Conservation (phyloP, 1,140 invertebrate genomes). For the Triops cancriformis region DNA sequence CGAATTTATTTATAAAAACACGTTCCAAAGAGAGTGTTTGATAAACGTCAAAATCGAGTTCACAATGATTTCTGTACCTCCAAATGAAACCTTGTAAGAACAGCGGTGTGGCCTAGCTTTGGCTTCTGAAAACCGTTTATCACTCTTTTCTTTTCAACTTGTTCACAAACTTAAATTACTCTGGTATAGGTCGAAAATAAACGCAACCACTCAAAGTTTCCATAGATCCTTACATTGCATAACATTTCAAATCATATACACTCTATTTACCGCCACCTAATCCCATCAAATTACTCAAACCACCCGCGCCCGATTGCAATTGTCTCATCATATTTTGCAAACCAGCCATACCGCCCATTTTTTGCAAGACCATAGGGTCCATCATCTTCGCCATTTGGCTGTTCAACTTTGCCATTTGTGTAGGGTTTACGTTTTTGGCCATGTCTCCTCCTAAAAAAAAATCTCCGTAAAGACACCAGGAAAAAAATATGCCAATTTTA, state of each 20-base stretch:
- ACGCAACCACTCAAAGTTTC: neutral
- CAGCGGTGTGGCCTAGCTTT: neutral
- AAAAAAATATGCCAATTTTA: conserved; percentile 31
- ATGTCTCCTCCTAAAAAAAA: conserved; percentile 76
- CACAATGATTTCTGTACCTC: no score
- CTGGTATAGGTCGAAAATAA: neutral
- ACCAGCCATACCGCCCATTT: conserved; percentile 92
- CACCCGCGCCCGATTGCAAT: conserved; percentile 79
- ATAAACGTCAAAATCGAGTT: no score
- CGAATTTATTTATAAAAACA: no score
- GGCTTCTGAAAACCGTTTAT: neutral
- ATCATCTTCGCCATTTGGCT: conserved; percentile 99
- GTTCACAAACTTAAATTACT: neutral
- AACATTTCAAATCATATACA: neutral
- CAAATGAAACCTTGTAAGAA: neutral
- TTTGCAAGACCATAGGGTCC: conserved; percentile 93
- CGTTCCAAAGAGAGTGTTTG: no score
- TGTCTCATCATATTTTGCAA: conserved; percentile 98
- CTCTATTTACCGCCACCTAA: conserved; percentile 26
- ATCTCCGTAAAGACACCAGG: neutral
- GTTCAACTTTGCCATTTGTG: conserved; percentile 97
- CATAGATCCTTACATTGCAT: conserved; percentile 11
- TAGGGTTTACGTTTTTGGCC: conserved; percentile 96
- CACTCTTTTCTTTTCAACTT: neutral
- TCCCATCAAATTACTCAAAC: conserved; percentile 66